Conservation (phyloP, 2,113 vertebrate genomes). For the Siniperca chuatsi region DNA sequence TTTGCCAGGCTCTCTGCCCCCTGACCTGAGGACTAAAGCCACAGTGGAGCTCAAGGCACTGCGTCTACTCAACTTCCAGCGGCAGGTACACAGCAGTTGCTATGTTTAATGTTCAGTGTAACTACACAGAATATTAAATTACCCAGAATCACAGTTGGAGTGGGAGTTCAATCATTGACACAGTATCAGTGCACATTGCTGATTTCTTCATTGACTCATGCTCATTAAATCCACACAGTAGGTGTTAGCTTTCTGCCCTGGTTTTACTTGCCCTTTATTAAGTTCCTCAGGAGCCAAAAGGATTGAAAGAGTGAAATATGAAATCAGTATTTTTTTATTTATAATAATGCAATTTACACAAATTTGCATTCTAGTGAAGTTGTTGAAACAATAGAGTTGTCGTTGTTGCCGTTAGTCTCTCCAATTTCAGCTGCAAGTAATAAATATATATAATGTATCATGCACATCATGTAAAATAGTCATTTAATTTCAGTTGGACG, state of each 20-base stretch:
- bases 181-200: background rate
- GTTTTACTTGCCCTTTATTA: background rate
- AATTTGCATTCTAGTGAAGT: background rate
- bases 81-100: slow-evolving; percentile 87
- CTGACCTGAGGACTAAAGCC: slow-evolving; percentile 96
- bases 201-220: background rate
- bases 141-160: background rate
- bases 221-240: background rate
- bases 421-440: background rate
- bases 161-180: background rate
- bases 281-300: background rate
- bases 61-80: slow-evolving; percentile 96
- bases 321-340: background rate
- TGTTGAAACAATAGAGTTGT: background rate
- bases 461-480: background rate
- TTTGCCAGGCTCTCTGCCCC: slow-evolving; percentile 94
- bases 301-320: background rate
- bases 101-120: background rate
- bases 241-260: background rate
- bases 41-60: slow-evolving; percentile 98
- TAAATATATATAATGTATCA: background rate
- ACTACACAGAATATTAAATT: background rate
- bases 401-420: background rate
- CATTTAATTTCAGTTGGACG: background rate
- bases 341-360: background rate